A percentile compares a stretch with the other conserved stretches of the same genome.
Conservation (phyloP, 2,113 vertebrate species). For the Myodes glareolus region DNA sequence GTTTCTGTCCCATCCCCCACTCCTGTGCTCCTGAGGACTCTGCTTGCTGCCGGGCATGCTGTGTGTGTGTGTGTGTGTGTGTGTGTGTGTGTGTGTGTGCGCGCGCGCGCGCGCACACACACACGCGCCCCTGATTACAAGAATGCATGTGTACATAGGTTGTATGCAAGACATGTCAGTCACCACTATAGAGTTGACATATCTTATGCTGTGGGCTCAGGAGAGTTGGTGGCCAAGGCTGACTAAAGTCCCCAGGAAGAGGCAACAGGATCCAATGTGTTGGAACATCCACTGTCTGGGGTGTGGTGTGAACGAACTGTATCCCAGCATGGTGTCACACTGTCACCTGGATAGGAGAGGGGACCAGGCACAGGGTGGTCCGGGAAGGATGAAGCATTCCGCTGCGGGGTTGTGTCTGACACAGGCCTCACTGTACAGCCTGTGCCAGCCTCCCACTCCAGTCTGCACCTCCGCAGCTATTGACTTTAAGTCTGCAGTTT, state of each 20-base stretch:
- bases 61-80: background rate
- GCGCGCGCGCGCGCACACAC: background rate
- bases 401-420: background rate
- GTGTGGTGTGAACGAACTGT: background rate
- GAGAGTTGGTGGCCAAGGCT: background rate
- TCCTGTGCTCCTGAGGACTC: background rate
- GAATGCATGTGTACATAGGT: background rate
- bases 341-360: background rate
- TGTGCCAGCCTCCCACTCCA: too few relatives aligned
- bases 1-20: background rate
- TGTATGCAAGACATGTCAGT: background rate
- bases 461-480: background rate
- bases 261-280: background rate
- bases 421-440: background rate
- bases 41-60: conserved; percentile 5
- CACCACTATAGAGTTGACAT: background rate
- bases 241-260: background rate
- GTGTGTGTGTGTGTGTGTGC: background rate
- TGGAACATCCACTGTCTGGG: background rate
- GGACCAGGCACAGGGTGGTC: background rate
- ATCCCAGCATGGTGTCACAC: background rate
- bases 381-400: background rate
- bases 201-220: background rate
- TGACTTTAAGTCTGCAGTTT: background rate
- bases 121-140: background rate